Evolutionary conservation across 2,113 vertebrate species (phyloP).

Genomic region (Erinaceus europaeus): DNA sequence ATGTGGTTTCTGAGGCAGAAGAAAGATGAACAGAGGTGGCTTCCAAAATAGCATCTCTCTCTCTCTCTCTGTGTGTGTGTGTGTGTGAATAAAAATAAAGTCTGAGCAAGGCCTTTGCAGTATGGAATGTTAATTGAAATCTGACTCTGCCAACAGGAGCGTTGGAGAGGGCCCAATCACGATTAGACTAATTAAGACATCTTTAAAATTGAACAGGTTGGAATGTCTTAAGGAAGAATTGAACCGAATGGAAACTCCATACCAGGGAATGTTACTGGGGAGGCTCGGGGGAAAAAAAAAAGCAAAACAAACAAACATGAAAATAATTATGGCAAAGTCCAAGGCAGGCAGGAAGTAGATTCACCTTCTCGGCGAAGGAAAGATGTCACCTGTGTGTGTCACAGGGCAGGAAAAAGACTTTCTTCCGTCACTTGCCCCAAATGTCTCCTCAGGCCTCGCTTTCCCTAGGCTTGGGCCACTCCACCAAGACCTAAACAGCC

Average conservation of each 20-base stretch:
- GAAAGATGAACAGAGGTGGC: slow-evolving; percentile 72
- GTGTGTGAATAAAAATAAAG: slow-evolving; percentile 57
- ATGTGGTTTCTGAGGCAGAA: slow-evolving; percentile 71
- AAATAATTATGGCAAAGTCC: neutral
- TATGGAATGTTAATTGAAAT: slow-evolving; percentile 88
- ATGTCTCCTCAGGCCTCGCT: neutral
- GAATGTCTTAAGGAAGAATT: slow-evolving; percentile 81
- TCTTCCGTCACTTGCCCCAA: no score
- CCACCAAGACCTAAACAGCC: neutral
- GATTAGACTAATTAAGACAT: slow-evolving; percentile 89
- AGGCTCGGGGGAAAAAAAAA: slow-evolving; percentile 17
- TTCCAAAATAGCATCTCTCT: slow-evolving; percentile 80
- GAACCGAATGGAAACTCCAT: slow-evolving; percentile 64
- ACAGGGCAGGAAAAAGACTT: no score
- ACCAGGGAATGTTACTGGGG: slow-evolving; percentile 50
- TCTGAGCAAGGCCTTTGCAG: slow-evolving; percentile 81
- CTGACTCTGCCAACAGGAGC: slow-evolving; percentile 87
- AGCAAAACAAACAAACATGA: slow-evolving; percentile 3
- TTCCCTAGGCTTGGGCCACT: neutral
- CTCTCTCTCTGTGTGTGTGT: no score
- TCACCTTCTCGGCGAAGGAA: no score
- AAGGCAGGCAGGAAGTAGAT: neutral
- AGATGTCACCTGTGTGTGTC: no score
- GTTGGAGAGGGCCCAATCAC: slow-evolving; percentile 88
- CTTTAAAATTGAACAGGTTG: slow-evolving; percentile 86